Percentiles rank a stretch among this genome's conserved stretches.
Conservation (phyloP, 2,888 invertebrate genomes). For the Morpho helenor region DNA sequence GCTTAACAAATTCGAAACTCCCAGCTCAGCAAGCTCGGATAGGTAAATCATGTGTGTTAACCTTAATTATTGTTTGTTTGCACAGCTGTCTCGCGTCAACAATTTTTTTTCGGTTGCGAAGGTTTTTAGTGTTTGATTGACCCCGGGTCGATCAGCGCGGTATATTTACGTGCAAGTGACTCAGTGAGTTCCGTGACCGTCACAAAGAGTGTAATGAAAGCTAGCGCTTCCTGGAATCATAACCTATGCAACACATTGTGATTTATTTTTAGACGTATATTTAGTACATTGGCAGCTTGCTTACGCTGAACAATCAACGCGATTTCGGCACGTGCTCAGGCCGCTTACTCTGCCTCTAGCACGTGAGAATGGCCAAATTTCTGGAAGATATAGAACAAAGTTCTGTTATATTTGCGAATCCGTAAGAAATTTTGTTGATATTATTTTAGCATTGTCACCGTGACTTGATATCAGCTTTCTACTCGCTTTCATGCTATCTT, state of each 20-base stretch:
- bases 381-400: constrained; percentile 51
- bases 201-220: constrained; percentile 30
- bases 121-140: constrained; percentile 48
- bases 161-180: constrained; percentile 46
- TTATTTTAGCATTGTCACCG: constrained; percentile 40
- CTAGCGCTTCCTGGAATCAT: constrained; percentile 43
- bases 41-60: constrained; percentile 82
- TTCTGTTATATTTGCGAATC: constrained; percentile 57
- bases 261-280: constrained; percentile 72
- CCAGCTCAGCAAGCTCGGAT: constrained; percentile 94
- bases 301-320: constrained; percentile 47
- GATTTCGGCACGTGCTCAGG: constrained; percentile 57
- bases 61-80: constrained; percentile 63
- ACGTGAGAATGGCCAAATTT: constrained; percentile 38
- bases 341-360: constrained; percentile 29
- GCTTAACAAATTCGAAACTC: constrained; percentile 86
- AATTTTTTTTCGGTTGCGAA: constrained; percentile 44
- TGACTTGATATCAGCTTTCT: constrained; percentile 40
- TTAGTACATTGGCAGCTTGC: constrained; percentile 65
- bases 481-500: constrained; percentile 36
- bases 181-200: constrained; percentile 42
- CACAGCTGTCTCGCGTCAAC: constrained; percentile 68
- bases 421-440: constrained; percentile 55
- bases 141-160: constrained; percentile 42
- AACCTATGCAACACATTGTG: constrained; percentile 67